phyloP scores from a whole-genome alignment of 2,797 vertebrate species.

The Apogon hyalosoma region DNA sequence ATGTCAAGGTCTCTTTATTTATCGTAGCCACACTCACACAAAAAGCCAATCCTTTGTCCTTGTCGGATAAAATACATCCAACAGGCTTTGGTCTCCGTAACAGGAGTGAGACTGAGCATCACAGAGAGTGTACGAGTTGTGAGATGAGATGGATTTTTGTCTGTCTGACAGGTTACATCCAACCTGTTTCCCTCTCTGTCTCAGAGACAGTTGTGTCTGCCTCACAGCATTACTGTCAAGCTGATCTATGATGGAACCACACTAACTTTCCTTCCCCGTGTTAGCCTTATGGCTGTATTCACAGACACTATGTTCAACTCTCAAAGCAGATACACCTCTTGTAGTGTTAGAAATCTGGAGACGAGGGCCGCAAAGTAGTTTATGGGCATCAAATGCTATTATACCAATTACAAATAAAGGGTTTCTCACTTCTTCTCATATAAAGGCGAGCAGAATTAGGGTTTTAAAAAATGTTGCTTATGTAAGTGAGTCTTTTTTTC shows the following conservation, averaged over 20 bases:
- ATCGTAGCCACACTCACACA: background rate
- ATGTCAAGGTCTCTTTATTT: constrained; percentile 29
- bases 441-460: too few relatives aligned
- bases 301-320: constrained; percentile 34
- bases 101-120: constrained; percentile 33
- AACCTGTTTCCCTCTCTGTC: constrained; percentile 68
- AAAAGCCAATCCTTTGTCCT: constrained; percentile 8
- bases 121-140: constrained; percentile 56
- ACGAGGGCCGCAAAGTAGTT: background rate
- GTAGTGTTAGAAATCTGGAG: constrained; percentile 15
- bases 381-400: constrained; percentile 4
- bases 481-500: too few relatives aligned
- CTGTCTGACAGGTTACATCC: constrained; percentile 79
- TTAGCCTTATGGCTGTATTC: constrained; percentile 57
- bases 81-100: constrained; percentile 8
- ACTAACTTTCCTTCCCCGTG: constrained; percentile 49
- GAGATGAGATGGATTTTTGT: constrained; percentile 76
- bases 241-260: constrained; percentile 62
- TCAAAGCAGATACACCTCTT: constrained; percentile 4
- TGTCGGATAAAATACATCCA: constrained; percentile 9
- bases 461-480: too few relatives aligned
- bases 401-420: constrained; percentile 5
- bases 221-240: constrained; percentile 78
- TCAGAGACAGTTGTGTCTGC: constrained; percentile 78
- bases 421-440: too few relatives aligned